Evolutionary conservation across 2,797 vertebrate genomes (phyloP), one percentile per base, ranked within the genome.

Genomic region (Eulemur coronatus): DNA sequence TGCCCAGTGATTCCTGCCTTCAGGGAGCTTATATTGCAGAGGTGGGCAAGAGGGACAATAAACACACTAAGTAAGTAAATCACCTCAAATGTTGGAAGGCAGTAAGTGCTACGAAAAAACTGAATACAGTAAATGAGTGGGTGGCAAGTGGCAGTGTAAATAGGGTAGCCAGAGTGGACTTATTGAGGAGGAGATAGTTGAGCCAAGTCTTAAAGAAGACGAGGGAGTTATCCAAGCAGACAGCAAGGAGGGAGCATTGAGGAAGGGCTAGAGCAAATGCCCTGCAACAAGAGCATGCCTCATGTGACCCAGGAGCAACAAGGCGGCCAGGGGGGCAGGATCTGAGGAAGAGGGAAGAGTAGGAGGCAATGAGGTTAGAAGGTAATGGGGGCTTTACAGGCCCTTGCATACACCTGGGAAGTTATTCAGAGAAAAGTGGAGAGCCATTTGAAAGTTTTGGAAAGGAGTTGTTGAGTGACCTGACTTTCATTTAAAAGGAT

Each of bases 351-450:
- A 86, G 2, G 18, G 13, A 7, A 61, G 3, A 82, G 46, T 3
- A 43, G 63, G 43, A 84, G 33, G 35, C 28, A 72, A 65, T 22
- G 35, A 67, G n/a, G 41, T 88, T 52, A 87, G 46, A 87, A 85
- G 48, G 24, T n/a, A 38, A 65, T 18, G 20, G 57, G 43, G 4
- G 18, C 41, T 84, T 86, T 82, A 57, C 5, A 30, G 28, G 65
- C 2, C 30, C 14, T 43, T 48, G 18, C 57, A 17, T 24, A 7
- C 35, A 57, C 61, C 82, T 91, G 67, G 46, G 33, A 7, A 89
- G 90, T 95, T 63, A 69, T 52, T 87, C 59, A 95, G 35, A 82
- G 84, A 65, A 76, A 84, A 70, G 20, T 15, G 33, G 13, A 96
- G 61, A 90, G 30, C 30, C n/a, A n/a, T 57, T 7, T 28, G 41